phyloP scores from a whole-genome alignment of 2,888 invertebrate species.

The Sinohyriopsis cumingii region DNA sequence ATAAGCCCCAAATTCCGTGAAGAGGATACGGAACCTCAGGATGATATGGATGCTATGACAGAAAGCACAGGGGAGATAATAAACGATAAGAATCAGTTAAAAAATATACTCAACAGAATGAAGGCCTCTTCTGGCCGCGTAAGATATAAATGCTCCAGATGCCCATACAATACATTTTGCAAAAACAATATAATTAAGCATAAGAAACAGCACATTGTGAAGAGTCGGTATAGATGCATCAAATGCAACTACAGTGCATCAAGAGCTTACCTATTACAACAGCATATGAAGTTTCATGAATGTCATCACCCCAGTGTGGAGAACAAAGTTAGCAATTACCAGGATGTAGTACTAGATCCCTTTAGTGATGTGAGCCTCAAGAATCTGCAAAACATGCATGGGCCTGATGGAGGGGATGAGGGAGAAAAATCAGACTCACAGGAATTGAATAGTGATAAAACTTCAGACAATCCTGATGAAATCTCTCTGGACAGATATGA shows the following conservation, averaged over 20 bases:
- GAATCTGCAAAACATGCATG: constrained; percentile 31
- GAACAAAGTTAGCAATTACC: constrained; percentile 23
- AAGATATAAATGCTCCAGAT: constrained; percentile 52
- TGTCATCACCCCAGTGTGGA: constrained; percentile 14
- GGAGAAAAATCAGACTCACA: constrained; percentile 14
- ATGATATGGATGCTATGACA: no score
- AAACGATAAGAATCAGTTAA: neutral
- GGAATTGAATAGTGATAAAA: constrained; percentile 20
- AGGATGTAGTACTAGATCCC: constrained; percentile 51
- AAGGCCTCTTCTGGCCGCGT: constrained; percentile 28
- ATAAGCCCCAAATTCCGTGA: no score
- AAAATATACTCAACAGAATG: constrained; percentile 22
- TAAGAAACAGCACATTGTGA: constrained; percentile 51
- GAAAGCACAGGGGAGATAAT: no score
- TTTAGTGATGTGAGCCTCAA: constrained; percentile 39
- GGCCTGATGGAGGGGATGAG: constrained; percentile 21
- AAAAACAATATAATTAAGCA: constrained; percentile 59
- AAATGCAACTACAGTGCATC: constrained; percentile 58
- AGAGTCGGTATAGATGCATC: constrained; percentile 52
- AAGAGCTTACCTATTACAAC: constrained; percentile 45
- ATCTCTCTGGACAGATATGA: constrained; percentile 25
- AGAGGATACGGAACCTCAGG: no score
- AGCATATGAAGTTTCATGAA: constrained; percentile 56
- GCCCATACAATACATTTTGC: constrained; percentile 55
- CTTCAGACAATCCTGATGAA: constrained; percentile 10